Base-by-base conservation (phyloP, 2,888 invertebrate species). In the Ochlodes sylvanus region DNA sequence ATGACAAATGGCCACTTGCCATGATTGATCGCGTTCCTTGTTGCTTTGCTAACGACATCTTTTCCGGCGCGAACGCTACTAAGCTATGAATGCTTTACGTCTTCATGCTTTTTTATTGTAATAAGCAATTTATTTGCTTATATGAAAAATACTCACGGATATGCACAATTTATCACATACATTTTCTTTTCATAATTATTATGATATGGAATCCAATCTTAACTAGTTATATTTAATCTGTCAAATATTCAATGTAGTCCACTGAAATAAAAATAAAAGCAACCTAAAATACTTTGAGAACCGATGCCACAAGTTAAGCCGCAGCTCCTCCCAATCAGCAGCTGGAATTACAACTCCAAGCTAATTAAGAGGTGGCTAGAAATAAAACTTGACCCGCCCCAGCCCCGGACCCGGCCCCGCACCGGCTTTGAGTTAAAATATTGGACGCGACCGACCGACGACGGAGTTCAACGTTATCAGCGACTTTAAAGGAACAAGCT, bases 301-400 rank as follows among this genome's bases (percentile, higher is more conserved):
- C 12, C 52, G 7, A 4, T 10, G 38, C 15, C 38, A 15, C 10
- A 17, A 38, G 56, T 15, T 38, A 38, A 34, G 56, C n/a, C 56
- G 15, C 7, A 15, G n/a, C 5, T 10, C 10, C 34, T 17, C 34
- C 56, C 56, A 56, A 58, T 58, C 57, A 58, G 38, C 57, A 41
- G 21, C 57, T 41, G 57, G 38, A 58, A 42, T 58, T 58, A 58
- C 57, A 58, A 41, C 57, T 41, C 19, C 17, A 17, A 58, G 41
- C 57, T 58, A 58, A 58, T 41, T 58, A 42, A 58, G 57, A 58
- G 41, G 19, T 58, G 21, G 54, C 50, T 50, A n/a, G 54, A 54
- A 54, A 32, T 32, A 54, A 54, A 54, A 32, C 32, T 32, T 32
- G n/a, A 27, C n/a, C 54, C 54, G n/a, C 15, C 10, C 38, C 9